A percentile compares a stretch with the other conserved stretches of the same genome.
Evolutionary conservation across 2,888 invertebrate species (phyloP).

Genomic region (Athetis lepigone): DNA sequence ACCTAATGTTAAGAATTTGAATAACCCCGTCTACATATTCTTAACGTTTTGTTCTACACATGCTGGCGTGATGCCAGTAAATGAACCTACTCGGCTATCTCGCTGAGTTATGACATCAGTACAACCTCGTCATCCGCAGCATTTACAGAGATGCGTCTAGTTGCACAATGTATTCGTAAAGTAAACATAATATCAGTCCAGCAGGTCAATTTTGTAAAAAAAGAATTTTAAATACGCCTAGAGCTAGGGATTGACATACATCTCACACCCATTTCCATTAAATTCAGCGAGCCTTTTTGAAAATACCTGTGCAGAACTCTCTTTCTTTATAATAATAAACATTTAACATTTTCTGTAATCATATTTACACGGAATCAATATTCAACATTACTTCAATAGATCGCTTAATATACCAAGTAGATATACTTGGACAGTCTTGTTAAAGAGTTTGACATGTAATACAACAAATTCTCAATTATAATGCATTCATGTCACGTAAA

Average conservation of each 20-base stretch:
- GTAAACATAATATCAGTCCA: neutral
- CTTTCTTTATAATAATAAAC: too few relatives aligned
- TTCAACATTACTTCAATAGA: too few relatives aligned
- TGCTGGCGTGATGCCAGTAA: conserved; percentile 66
- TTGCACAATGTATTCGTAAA: conserved; percentile 7
- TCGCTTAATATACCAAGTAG: too few relatives aligned
- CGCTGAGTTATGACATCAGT: conserved; percentile 59
- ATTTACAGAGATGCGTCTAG: conserved; percentile 25
- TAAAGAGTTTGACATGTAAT: conserved; percentile 14
- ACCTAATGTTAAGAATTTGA: conserved; percentile 48
- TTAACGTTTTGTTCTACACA: conserved; percentile 68
- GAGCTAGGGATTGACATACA: too few relatives aligned
- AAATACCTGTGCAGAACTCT: too few relatives aligned
- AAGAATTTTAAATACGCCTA: too few relatives aligned
- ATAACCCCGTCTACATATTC: conserved; percentile 61
- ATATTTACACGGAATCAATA: too few relatives aligned
- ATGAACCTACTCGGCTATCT: conserved; percentile 59
- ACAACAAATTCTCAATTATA: conserved; percentile 45
- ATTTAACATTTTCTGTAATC: too few relatives aligned
- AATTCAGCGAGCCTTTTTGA: too few relatives aligned
- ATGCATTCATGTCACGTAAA: conserved; percentile 74
- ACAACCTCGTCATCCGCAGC: conserved; percentile 47
- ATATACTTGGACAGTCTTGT: conserved; percentile 8
- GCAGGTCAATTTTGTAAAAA: too few relatives aligned
- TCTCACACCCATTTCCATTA: too few relatives aligned